Base-by-base conservation (phyloP, 1,140 invertebrate species). In the Amphibalanus amphitrite region DNA sequence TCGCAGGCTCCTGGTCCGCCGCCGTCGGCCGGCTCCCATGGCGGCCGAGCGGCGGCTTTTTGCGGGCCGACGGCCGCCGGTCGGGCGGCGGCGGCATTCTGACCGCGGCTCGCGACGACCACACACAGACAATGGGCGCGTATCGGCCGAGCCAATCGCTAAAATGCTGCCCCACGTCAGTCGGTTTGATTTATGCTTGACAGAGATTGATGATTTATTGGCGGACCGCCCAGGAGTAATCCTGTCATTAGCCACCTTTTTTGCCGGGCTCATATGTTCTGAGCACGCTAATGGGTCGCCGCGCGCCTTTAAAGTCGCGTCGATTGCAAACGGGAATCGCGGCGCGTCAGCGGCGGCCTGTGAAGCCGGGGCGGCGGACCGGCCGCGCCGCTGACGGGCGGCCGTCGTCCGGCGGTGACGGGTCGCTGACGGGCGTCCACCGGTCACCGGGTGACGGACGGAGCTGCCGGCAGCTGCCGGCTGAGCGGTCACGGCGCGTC, bases 81-180 rank as follows among this genome's bases (percentile, higher is more conserved):
- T 1, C 47, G 47, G 13, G 47, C 47, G 47, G 47, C 47, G 47
- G 47, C 47, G 13, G 47, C 47, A 59, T 59, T 59, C 47, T 59
- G 47, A 59, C 47, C 13, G 10, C 20, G 15, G 33, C 47, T 13
- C 13, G 47, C 47, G 47, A 23, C 47, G 47, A 59, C 47, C 47
- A 59, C 47, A 59, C 47, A 59, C 47, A 59, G 47, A 59, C 47
- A 59, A 59, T 59, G 47, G 47, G 13, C 47, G 20, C 47, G 47
- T 59, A 59, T 59, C 47, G 47, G 47, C 1, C 47, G 13, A 20
- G 47, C 47, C 47, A 59, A 59, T 59, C 47, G 47, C 47, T 59
- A 59, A 59, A 59, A 59, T 59, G 47, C 47, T 59, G 47, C 47
- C 47, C 47, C 47, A 59, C 47, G 47, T 59, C 47, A 59, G 47